phyloP scores from a whole-genome alignment of 2,888 invertebrate genomes.

The Rhimphoctona megacephalus region DNA sequence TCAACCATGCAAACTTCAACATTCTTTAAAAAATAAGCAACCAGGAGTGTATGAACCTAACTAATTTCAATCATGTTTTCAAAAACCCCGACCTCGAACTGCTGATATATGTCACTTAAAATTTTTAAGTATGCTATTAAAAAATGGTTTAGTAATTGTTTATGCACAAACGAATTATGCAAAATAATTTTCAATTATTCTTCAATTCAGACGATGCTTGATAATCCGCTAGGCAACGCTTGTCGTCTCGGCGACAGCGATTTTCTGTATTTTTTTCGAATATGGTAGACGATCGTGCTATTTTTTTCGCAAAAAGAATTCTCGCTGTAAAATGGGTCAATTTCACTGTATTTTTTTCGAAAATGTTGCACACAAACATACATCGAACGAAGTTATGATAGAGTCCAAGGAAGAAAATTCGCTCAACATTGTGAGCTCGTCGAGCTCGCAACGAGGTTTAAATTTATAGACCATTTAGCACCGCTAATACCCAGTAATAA shows the following conservation, averaged over 20 bases:
- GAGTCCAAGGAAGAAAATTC: slow-evolving; percentile 31
- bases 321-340: slow-evolving; percentile 24
- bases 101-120: no score
- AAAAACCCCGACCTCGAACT: neutral
- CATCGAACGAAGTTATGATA: neutral
- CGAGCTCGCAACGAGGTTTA: slow-evolving; percentile 64
- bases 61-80: no score
- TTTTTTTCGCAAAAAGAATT: neutral
- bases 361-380: neutral
- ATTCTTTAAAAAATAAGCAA: no score
- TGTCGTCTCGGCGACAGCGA: neutral
- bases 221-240: no score
- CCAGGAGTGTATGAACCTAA: no score
- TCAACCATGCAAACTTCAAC: no score
- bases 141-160: no score
- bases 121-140: no score
- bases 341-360: slow-evolving; percentile 3
- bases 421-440: slow-evolving; percentile 44
- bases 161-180: no score
- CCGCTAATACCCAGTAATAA: slow-evolving; percentile 68
- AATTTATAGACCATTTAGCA: slow-evolving; percentile 73
- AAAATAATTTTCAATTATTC: no score
- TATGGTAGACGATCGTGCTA: neutral
- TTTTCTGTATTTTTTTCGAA: neutral
- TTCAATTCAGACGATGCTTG: no score